Conservation (phyloP, 1,140 invertebrate species). For the Pseudomyrmex pallidus region DNA sequence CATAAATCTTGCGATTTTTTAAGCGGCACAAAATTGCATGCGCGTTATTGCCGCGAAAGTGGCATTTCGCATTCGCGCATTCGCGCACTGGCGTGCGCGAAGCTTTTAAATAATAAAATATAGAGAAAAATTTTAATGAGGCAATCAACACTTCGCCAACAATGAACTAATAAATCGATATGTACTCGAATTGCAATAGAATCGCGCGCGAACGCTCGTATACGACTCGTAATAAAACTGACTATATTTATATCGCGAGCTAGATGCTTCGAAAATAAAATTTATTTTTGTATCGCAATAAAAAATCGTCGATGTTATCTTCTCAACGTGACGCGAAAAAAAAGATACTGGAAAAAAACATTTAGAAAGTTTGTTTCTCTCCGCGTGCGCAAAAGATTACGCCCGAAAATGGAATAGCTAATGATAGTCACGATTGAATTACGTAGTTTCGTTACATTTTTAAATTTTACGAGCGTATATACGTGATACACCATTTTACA, state of each 20-base stretch:
- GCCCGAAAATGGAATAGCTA: neutral
- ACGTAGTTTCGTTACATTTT: neutral
- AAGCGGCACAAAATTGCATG: too few species aligned
- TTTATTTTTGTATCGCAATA: neutral
- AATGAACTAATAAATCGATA: slow-evolving; percentile 37
- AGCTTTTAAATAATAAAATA: slow-evolving; percentile 18
- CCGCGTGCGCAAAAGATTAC: neutral
- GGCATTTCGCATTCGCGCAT: neutral
- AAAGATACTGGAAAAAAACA: neutral
- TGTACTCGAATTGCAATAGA: slow-evolving; percentile 9
- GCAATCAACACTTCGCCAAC: neutral
- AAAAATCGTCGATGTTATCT: slow-evolving; percentile 11
- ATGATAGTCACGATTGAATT: neutral
- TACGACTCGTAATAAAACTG: neutral
- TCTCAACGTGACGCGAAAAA: neutral
- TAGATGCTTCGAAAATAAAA: slow-evolving; percentile 4
- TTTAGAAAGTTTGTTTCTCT: neutral
- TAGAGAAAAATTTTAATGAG: slow-evolving; percentile 8
- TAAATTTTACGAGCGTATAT: neutral
- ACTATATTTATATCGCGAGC: slow-evolving; percentile 9
- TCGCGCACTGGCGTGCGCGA: neutral
- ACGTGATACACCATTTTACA: neutral
- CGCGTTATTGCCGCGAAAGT: neutral
- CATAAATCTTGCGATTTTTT: too few species aligned
- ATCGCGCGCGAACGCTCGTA: neutral